A percentile compares a stretch with the other conserved stretches of the same genome.
These are phyloP conservation scores for Thripadectes ignobilis DNA, from an alignment of 2,797 vertebrate genomes.

Conservation along the genomic window DNA sequence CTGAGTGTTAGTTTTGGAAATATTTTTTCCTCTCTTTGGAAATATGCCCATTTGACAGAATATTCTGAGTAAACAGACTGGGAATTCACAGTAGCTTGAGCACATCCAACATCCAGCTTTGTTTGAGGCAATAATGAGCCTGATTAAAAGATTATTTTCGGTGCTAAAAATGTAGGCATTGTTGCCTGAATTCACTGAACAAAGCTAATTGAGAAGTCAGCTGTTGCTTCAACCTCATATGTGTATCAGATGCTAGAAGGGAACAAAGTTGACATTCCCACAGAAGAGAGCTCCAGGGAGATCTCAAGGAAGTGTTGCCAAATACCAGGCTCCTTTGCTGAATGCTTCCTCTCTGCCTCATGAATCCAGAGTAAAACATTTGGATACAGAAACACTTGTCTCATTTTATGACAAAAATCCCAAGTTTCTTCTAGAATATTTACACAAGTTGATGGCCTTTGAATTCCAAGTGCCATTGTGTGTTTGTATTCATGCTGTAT, in stretches of 20 bases:
- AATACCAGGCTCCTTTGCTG: not conserved
- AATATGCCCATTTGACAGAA: not conserved
- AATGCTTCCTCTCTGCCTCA: not conserved
- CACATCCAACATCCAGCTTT: not conserved
- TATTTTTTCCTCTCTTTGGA: not conserved
- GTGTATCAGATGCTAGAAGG: not conserved
- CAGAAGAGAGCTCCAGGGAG: not conserved
- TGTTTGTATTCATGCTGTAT: not conserved
- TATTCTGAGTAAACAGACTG: not conserved
- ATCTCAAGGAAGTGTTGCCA: not conserved
- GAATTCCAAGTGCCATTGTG: not conserved
- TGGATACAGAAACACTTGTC: not conserved
- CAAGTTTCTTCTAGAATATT: not conserved
- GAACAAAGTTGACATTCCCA: not conserved
- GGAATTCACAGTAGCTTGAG: not conserved
- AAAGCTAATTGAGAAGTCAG: not conserved
- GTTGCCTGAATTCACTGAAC: not conserved
- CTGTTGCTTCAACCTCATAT: not conserved
- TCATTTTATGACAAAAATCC: not conserved
- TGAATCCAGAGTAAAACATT: not conserved
- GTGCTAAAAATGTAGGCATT: not conserved
- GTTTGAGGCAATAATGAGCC: not conserved
- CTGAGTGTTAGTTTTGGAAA: not conserved
- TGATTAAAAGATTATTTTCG: not conserved
- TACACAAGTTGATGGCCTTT: not conserved